These are phyloP conservation scores for Oreochromis niloticus DNA, from an alignment of 2,113 vertebrate species.

Conservation along the genomic window DNA sequence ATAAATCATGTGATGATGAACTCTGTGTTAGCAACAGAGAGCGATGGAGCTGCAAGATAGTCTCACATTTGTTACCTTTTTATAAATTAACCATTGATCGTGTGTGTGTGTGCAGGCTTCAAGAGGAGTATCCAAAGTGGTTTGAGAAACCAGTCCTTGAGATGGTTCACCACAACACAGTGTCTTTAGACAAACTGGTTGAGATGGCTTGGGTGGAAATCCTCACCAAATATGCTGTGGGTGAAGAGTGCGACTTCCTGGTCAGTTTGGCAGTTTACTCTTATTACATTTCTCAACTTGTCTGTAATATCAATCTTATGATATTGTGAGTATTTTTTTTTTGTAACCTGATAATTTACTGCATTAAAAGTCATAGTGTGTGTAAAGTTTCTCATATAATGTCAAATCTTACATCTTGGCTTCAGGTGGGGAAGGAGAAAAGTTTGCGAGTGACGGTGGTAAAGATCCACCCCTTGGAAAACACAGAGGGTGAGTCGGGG, in stretches of 20 bases:
- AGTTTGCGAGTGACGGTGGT: slow-evolving; percentile 83
- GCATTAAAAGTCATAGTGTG: background rate
- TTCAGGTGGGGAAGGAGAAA: slow-evolving; percentile 89
- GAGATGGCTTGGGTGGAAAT: slow-evolving; percentile 94
- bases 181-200: slow-evolving; percentile 94
- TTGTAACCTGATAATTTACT: background rate
- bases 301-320: background rate
- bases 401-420: background rate
- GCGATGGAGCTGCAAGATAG: background rate
- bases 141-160: slow-evolving; percentile 95
- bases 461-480: slow-evolving; percentile 88
- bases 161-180: slow-evolving; percentile 96
- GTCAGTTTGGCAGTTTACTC: slow-evolving; percentile 63
- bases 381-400: background rate
- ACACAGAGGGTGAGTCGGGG: slow-evolving; percentile 72
- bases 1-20: background rate
- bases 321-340: background rate
- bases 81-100: background rate
- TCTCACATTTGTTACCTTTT: background rate
- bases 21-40: background rate
- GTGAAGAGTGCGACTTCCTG: slow-evolving; percentile 94
- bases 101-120: slow-evolving; percentile 74
- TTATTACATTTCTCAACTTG: background rate
- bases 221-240: slow-evolving; percentile 95
- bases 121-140: slow-evolving; percentile 94